phyloP scores from a whole-genome alignment of 92 coral and sea anemone genomes.

The Siderastrea siderea region DNA sequence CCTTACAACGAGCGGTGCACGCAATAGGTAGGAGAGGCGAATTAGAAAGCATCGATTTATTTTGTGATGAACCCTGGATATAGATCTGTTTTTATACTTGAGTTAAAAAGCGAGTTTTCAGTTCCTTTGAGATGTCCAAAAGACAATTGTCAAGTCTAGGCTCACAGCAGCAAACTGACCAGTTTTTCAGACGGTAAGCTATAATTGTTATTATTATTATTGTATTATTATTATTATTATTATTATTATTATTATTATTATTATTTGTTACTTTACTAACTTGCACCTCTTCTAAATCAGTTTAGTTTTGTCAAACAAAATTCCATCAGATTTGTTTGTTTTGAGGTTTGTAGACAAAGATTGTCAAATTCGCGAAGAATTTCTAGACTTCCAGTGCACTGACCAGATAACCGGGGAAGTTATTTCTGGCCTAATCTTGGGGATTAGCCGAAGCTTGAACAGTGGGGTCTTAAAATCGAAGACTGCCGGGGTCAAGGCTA shows the following conservation, averaged over 20 bases:
- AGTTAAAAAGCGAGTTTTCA: background rate
- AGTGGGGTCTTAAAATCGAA: too few relatives aligned
- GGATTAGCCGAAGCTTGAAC: constrained; percentile 27
- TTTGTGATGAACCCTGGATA: constrained; percentile 7
- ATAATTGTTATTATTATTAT: too few relatives aligned
- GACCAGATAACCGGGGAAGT: constrained; percentile 63
- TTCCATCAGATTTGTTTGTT: constrained; percentile 15
- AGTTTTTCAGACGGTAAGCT: too few relatives aligned
- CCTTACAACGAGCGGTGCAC: too few relatives aligned
- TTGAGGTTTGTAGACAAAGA: constrained; percentile 51
- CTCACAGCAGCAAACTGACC: too few relatives aligned
- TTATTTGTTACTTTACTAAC: constrained; percentile 2
- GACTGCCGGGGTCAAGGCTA: too few relatives aligned
- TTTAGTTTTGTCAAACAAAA: constrained; percentile 21
- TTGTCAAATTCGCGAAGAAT: constrained; percentile 53
- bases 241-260: background rate
- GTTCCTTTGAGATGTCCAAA: constrained; percentile 1
- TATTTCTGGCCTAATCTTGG: constrained; percentile 25
- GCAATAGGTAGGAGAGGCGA: background rate
- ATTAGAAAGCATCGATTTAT: constrained; percentile 2
- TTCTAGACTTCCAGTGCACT: constrained; percentile 49
- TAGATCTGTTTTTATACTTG: background rate
- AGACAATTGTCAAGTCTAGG: too few relatives aligned
- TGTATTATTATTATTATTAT: too few relatives aligned
- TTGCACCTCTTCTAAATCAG: constrained; percentile 18